Evolutionary conservation across 2,113 vertebrate genomes (phyloP).

Genomic region (Scopus umbretta): DNA sequence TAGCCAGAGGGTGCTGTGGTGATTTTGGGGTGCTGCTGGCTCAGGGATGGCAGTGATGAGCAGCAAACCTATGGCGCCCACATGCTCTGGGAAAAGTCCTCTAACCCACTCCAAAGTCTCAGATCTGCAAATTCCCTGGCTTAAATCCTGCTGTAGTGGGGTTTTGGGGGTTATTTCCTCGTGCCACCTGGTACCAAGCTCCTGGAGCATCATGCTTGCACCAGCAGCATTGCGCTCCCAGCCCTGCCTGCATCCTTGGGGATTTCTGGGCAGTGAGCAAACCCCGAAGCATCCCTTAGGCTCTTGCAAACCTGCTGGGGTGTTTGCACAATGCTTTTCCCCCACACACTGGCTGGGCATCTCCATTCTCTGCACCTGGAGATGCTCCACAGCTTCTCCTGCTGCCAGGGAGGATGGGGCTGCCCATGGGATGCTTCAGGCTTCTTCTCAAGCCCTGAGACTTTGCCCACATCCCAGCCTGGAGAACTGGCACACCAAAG

Average conservation of each 20-base stretch:
- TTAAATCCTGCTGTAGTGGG: neutral
- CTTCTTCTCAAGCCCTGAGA: neutral
- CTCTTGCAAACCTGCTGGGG: neutral
- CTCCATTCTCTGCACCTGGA: neutral
- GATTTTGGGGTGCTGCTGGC: neutral
- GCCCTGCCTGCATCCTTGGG: neutral
- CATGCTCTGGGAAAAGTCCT: accelerated
- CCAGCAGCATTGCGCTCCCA: neutral
- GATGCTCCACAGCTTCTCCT: neutral
- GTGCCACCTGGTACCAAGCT: neutral
- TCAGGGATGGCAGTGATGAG: accelerated
- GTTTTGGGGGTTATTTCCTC: neutral
- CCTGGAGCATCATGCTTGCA: neutral
- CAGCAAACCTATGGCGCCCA: neutral
- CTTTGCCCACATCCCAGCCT: neutral
- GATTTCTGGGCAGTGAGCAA: neutral
- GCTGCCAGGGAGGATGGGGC: accelerated
- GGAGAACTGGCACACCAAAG: neutral
- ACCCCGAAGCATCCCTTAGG: neutral
- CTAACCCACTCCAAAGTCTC: neutral
- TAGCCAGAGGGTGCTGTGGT: neutral
- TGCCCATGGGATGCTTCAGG: neutral
- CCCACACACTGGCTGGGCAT: accelerated
- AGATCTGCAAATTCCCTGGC: neutral
- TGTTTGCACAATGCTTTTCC: neutral